Evolutionary conservation across 2,113 vertebrate genomes (phyloP).

Genomic region (Heterochromis multidens): DNA sequence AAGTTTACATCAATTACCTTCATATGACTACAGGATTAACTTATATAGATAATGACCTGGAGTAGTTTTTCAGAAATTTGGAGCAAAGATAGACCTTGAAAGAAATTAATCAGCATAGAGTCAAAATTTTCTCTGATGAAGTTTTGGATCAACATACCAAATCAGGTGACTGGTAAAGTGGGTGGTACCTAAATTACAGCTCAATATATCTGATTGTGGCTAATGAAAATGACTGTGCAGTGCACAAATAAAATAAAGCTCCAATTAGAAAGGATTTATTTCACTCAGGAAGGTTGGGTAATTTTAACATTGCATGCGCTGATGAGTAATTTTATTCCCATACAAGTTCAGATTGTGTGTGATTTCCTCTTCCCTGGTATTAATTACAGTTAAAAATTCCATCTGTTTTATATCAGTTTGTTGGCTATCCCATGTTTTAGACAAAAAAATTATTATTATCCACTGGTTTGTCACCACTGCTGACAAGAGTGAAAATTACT

Average conservation of each 20-base stretch:
- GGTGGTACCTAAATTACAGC: neutral
- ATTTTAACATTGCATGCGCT: neutral
- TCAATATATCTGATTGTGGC: neutral
- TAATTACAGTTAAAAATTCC: neutral
- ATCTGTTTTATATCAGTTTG: neutral
- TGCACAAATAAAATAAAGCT: neutral
- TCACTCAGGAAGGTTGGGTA: neutral
- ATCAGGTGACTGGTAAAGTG: neutral
- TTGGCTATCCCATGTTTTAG: neutral
- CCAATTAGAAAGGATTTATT: conserved; percentile 28
- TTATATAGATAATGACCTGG: neutral
- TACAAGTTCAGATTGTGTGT: neutral
- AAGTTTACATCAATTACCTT: no score
- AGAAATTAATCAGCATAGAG: neutral
- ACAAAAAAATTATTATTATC: neutral
- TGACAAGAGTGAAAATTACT: neutral
- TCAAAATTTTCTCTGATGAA: neutral
- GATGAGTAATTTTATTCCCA: neutral
- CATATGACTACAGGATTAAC: neutral
- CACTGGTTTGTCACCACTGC: neutral
- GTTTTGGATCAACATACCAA: neutral
- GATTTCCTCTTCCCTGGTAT: neutral
- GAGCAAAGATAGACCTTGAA: neutral
- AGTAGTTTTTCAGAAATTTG: neutral
- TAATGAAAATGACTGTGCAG: conserved; percentile 14